Percentiles rank a stretch among this genome's conserved stretches.
Evolutionary conservation across 2,888 invertebrate species (phyloP).

Genomic region (Protodeltote pygarga): DNA sequence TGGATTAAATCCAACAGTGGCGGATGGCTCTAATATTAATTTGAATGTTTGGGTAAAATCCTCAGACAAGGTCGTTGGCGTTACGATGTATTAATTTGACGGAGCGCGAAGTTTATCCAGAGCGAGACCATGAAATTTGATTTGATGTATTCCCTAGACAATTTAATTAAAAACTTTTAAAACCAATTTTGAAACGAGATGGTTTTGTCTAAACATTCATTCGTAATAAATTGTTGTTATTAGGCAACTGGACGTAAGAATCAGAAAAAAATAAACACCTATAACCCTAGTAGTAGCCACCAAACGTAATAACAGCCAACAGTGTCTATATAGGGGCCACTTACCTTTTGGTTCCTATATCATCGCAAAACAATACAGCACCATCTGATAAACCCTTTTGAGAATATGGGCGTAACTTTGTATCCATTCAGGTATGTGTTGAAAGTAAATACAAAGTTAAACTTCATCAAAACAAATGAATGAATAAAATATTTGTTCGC

Average conservation of each 20-base stretch:
- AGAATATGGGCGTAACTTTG: too few relatives aligned
- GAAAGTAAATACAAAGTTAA: constrained; percentile 53
- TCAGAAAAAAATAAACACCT: too few relatives aligned
- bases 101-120: constrained; percentile 60
- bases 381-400: too few relatives aligned
- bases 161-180: constrained; percentile 53
- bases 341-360: too few relatives aligned
- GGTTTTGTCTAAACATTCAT: constrained; percentile 5
- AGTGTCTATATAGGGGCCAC: too few relatives aligned
- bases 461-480: constrained; percentile 57
- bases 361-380: too few relatives aligned
- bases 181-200: constrained; percentile 31
- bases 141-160: constrained; percentile 54
- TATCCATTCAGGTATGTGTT: constrained; percentile 47
- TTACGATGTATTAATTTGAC: constrained; percentile 72
- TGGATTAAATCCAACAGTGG: constrained; percentile 75
- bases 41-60: constrained; percentile 75
- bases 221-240: too few relatives aligned
- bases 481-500: too few relatives aligned
- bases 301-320: too few relatives aligned
- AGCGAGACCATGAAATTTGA: constrained; percentile 59
- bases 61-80: constrained; percentile 66
- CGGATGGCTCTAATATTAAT: constrained; percentile 75
- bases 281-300: too few relatives aligned
- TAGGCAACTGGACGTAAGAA: too few relatives aligned